Conservation (phyloP, 2,797 vertebrate genomes). For the Centropyge bicolor region DNA sequence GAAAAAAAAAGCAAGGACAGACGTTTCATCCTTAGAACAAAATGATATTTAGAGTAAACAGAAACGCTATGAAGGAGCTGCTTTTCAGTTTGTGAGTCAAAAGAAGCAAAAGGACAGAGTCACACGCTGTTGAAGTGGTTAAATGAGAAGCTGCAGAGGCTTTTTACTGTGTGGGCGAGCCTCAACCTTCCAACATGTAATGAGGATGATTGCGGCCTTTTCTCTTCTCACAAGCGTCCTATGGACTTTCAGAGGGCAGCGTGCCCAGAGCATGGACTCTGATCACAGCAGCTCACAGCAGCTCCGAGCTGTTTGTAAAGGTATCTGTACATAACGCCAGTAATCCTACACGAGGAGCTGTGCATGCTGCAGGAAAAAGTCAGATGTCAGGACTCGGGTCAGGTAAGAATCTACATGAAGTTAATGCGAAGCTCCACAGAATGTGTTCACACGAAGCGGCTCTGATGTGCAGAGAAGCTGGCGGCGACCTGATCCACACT, state of each 20-base stretch:
- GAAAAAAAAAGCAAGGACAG: not conserved
- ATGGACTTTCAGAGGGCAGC: constrained; percentile 25
- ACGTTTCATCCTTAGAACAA: not conserved
- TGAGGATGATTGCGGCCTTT: constrained; percentile 53
- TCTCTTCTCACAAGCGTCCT: not conserved
- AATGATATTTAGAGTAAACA: not conserved
- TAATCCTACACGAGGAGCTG: constrained; percentile 1
- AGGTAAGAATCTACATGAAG: not conserved
- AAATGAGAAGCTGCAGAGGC: constrained; percentile 32
- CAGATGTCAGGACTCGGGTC: not conserved
- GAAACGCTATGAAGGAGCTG: not conserved
- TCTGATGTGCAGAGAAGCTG: not conserved
- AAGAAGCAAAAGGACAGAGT: not conserved
- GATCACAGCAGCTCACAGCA: constrained; percentile 41
- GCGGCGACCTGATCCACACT: not conserved
- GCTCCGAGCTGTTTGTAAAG: constrained; percentile 32
- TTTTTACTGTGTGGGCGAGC: constrained; percentile 38
- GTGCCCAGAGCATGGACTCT: constrained; percentile 31
- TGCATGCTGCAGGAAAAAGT: constrained; percentile 4
- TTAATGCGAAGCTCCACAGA: not conserved
- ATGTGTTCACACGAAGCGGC: constrained; percentile 3
- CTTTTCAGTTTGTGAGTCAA: not conserved
- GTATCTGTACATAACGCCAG: constrained; percentile 14
- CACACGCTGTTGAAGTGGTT: not conserved
- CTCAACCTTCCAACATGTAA: constrained; percentile 41